Evolutionary conservation across 2,113 vertebrate species (phyloP), one percentile per base, ranked within the genome.

Genomic region (Circaetus gallicus): DNA sequence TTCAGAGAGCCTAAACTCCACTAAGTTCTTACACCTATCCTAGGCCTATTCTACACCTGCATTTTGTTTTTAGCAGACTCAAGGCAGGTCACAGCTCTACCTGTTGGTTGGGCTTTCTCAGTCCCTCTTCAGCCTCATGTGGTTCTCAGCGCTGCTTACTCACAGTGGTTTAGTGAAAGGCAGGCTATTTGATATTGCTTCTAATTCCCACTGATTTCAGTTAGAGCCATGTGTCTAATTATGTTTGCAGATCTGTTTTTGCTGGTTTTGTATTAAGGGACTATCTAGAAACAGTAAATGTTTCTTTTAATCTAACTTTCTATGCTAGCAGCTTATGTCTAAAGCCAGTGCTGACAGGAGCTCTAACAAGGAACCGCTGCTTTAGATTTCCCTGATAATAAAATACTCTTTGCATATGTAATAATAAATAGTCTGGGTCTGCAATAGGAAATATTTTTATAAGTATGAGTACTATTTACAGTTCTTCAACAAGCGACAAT

Each of bases 281-380:
- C 87, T 94, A 83, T 71, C 49, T 89, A 93, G 28, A 82, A 95
- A 84, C 36, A 76, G 42, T 67, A 82, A 86, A 89, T 36, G 28
- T 82, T 95, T 83, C 50, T 74, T 83, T 77, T 87, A 81, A 82
- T 81, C 72, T 89, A 89, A 91, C 69, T 92, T 81, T 79, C 61
- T 71, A 18, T 79, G 78, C 84, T 85, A 63, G 58, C 65, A 90
- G 16, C 26, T 95, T 89, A 49, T 38, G 32, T 86, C 81, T 80
- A 34, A 67, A 89, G 36, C 87, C 49, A 87, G 29, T 34, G 58
- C 67, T 91, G 89, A 95, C 81, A 95, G 42, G 66, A 95, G 55
- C 29, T 82, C 42, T 91, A 80, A 76, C 77, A 82, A 94, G 78
- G 40, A 91, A 62, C 47, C 29, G 38, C 61, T 73, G 58, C 58